Base-by-base conservation (phyloP, 2,888 invertebrate species). In the Heliconius sara region DNA sequence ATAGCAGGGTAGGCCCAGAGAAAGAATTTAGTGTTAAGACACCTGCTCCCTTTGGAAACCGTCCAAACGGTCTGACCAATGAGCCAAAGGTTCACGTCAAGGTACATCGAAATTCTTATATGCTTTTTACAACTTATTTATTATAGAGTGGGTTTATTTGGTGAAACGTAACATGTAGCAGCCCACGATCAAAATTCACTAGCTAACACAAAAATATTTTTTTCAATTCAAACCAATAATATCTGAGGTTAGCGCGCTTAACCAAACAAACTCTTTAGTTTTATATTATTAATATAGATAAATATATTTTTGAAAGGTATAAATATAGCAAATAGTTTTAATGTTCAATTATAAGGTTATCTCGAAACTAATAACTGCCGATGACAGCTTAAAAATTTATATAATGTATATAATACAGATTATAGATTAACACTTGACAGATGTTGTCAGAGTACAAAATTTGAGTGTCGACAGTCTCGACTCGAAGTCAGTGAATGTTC, bases 371-470 rank as follows among this genome's bases (percentile, higher is more conserved):
- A 76, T 76, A n/a, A 52, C 52, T 13, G 12, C 67, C 27, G 76
- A 52, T 76, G 76, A 76, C 52, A 76, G 30, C 39, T 76, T 76
- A 52, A 68, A 68, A 67, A 34, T 19, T 52, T 52, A 34, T 76
- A 13, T 22, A 52, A 34, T 66, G 66, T n/a, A 78, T 68, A 57
- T 60, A 43, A 75, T 66, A 57, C 27, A 43, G 25, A 70, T 71
- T 63, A 47, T 65, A 47, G 52, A 66, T 73, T 66, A 52, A 22
- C 43, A 30, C 65, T 72, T 70, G 80, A 80, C 80, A 70, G 70
- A 39, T 57, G 68, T 76, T 80, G 80, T 80, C 78, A 71, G 65
- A 71, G 70, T 65, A 27, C 27, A 71, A 57, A 75, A n/a, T 60
- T 60, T 78, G 77, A 80, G 25, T 47, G 70, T 70, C 25, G 25